phyloP scores from a whole-genome alignment of 2,113 vertebrate species.

The Strix uralensis region DNA sequence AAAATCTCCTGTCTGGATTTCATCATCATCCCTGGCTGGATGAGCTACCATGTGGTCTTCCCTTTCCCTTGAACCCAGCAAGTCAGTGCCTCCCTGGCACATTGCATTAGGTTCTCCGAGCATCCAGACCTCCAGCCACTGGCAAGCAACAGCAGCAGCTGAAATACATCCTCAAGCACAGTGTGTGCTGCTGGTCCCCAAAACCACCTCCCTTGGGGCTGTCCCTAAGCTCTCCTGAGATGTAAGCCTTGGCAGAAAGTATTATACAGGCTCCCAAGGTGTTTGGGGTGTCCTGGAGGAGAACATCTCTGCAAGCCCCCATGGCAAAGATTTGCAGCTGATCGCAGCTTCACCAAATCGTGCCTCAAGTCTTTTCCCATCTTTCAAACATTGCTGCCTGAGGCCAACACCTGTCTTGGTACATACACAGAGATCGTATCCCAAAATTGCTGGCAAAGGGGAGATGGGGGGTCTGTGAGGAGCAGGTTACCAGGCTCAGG shows the following conservation, averaged over 20 bases:
- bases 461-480: neutral
- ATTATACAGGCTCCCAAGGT: neutral
- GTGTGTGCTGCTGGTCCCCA: neutral
- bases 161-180: rapidly evolving
- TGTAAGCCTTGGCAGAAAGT: neutral
- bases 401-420: neutral
- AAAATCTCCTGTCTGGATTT: neutral
- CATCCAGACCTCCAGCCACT: neutral
- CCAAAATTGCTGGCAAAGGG: neutral
- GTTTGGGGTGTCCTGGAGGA: neutral
- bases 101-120: rapidly evolving
- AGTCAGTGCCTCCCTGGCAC: too few relatives aligned
- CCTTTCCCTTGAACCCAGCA: too few relatives aligned
- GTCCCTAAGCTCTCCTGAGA: neutral
- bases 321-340: neutral
- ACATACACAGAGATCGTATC: rapidly evolving
- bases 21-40: neutral
- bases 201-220: neutral
- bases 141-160: neutral
- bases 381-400: neutral
- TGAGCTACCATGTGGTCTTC: neutral
- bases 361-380: neutral
- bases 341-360: neutral
- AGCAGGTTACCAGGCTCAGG: rapidly evolving
- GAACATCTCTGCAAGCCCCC: neutral